phyloP scores from a whole-genome alignment of 53 echinoderm and acorn worm species.

The Paracentrotus lividus region DNA sequence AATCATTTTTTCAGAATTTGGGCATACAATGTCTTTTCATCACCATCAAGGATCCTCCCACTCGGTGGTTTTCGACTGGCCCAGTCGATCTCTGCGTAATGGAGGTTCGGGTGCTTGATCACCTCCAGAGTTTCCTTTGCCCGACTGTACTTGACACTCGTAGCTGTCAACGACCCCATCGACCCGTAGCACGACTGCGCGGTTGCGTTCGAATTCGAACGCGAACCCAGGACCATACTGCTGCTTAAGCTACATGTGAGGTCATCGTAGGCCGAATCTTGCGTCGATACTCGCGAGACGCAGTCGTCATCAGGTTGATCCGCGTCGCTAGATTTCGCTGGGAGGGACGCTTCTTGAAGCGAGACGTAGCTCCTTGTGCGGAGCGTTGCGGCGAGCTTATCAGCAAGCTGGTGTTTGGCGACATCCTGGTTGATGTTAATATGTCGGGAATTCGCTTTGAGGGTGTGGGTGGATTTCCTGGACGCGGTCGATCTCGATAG shows the following conservation, averaged over 20 bases:
- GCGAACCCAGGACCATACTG: constrained; percentile 28
- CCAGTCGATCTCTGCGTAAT: constrained; percentile 84
- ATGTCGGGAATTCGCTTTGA: not conserved
- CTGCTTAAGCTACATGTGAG: constrained; percentile 59
- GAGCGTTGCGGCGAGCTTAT: constrained; percentile 58
- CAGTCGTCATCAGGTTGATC: constrained; percentile 6
- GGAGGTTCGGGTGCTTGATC: constrained; percentile 42
- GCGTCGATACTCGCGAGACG: constrained; percentile 20
- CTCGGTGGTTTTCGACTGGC: constrained; percentile 53
- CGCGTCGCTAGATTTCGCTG: not conserved
- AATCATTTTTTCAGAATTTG: constrained; percentile 60
- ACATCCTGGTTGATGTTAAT: constrained; percentile 6
- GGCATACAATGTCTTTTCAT: constrained; percentile 73
- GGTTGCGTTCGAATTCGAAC: constrained; percentile 50
- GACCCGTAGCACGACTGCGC: constrained; percentile 52
- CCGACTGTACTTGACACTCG: constrained; percentile 53
- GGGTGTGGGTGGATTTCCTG: not conserved
- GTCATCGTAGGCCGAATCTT: constrained; percentile 65
- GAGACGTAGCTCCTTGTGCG: constrained; percentile 59
- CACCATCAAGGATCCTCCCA: constrained; percentile 17
- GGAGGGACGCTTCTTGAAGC: not conserved
- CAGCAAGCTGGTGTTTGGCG: constrained; percentile 51
- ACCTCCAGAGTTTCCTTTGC: constrained; percentile 32
- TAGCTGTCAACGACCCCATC: not conserved
- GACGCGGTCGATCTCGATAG: not conserved